A percentile compares a stretch with the other conserved stretches of the same genome.
Evolutionary conservation across 2,113 vertebrate species (phyloP).

Genomic region (Sturnus vulgaris): DNA sequence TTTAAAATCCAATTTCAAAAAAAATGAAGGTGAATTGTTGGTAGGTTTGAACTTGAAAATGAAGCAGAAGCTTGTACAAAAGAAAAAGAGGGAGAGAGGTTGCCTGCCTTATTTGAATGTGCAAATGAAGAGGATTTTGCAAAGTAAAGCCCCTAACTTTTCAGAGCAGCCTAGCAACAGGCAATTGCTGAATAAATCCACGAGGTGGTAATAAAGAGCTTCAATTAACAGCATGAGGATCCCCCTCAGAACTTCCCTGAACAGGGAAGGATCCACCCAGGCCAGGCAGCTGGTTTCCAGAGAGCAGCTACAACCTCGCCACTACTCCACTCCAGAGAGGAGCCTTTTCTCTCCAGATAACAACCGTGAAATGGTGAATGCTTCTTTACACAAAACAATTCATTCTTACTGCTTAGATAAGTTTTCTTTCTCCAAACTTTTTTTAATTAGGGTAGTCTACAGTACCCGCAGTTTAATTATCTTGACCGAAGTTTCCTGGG

Average conservation of each 20-base stretch:
- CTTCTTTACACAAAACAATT: neutral
- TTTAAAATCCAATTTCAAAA: neutral
- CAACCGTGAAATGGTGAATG: neutral
- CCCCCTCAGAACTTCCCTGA: neutral
- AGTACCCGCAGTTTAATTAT: neutral
- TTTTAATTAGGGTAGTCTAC: neutral
- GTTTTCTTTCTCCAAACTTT: neutral
- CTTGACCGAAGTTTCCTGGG: neutral
- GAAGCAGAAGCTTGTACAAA: neutral
- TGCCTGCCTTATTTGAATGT: neutral
- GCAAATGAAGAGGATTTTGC: neutral
- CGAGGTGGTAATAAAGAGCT: conserved; percentile 56
- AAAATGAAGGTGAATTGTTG: neutral
- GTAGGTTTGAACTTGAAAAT: neutral
- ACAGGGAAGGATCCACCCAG: neutral
- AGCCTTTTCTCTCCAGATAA: neutral
- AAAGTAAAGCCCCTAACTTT: neutral
- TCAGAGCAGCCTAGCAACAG: neutral
- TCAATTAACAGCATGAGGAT: neutral
- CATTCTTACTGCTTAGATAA: neutral
- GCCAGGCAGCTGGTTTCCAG: neutral
- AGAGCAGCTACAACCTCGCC: neutral
- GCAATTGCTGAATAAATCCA: conserved; percentile 27
- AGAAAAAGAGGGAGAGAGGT: neutral
- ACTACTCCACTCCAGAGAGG: neutral